Evolutionary conservation across 2,797 vertebrate species (phyloP), one percentile per base, ranked within the genome.

Genomic region (Arctocebus calabarensis): DNA sequence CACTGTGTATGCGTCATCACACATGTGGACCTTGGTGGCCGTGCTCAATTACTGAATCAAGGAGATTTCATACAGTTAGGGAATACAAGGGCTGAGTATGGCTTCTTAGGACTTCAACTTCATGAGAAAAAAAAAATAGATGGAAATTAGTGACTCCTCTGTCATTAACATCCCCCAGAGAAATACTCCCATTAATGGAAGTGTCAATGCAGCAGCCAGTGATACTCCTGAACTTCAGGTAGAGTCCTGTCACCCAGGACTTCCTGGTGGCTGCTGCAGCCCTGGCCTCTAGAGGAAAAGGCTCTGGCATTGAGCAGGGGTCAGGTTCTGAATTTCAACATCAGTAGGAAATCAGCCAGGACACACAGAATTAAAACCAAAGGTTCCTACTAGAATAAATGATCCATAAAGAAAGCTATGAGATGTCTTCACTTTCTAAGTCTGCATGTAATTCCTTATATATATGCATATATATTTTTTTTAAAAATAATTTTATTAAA

Each of bases 351-450:
- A 94, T 86, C 40, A 73, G 62, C 48, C 34, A 68, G 25, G 32
- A 22, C 64, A 64, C 7, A 1, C 13, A 23, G 23, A 66, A 74
- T 59, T 62, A 75, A 85, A 70, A 74, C 55, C 7, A 23, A 71
- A 91, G n/a, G 2, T 5, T 92, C 85, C 73, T 86, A 62, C 62
- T 34, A 84, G 48, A 64, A 84, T 45, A 64, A 59, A 91, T 22
- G 29, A 82, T 8, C 78, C 29, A 25, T n/a, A 57, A 78, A 48
- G 73, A 61, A n/a, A 89, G 59, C 17, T 40, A 13, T 32, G 45
- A 12, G 61, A 40, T 52, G 6, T 4, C 20, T 75, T 77, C 1
- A 5, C n/a, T 61, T 71, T 45, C 70, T 23, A 83, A n/a, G 29
- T n/a, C 8, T 45, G 43, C 34, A 13, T 40, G 8, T 45, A 17